Conservation (phyloP, 2,113 vertebrate species). For the Cervus canadensis region DNA sequence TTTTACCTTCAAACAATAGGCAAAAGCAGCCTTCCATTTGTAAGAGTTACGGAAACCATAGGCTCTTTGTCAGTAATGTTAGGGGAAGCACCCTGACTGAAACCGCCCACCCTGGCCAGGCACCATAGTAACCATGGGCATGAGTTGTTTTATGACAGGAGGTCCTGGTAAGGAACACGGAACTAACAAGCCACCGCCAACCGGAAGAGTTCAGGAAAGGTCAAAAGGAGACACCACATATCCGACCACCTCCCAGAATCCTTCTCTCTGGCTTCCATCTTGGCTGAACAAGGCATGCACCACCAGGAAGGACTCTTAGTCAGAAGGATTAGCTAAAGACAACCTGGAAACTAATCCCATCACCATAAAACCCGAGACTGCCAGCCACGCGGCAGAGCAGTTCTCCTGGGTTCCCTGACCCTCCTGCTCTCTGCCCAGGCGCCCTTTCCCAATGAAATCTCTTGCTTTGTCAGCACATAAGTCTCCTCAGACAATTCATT, state of each 20-base stretch:
- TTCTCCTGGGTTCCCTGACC: neutral
- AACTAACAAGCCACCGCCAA: neutral
- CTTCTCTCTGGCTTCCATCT: neutral
- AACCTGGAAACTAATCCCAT: neutral
- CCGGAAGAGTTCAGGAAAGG: neutral
- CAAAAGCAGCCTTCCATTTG: neutral
- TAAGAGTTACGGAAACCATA: neutral
- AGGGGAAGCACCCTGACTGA: neutral
- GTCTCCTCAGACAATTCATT: neutral
- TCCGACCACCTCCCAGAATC: neutral
- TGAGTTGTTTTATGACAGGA: neutral
- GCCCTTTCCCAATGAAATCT: neutral
- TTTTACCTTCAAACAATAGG: neutral
- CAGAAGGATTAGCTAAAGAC: neutral
- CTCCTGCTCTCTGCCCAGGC: fast-evolving
- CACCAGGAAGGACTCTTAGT: neutral
- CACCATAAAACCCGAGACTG: neutral
- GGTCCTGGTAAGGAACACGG: neutral
- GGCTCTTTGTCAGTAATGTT: neutral
- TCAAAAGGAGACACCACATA: neutral
- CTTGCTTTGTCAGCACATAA: neutral
- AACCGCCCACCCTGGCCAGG: neutral
- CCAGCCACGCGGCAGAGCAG: fast-evolving
- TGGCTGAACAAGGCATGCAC: neutral
- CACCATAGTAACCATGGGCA: neutral